Percentiles rank a stretch among this genome's conserved stretches.
phyloP scores from a whole-genome alignment of 2,797 vertebrate species.

The Betta splendens region DNA sequence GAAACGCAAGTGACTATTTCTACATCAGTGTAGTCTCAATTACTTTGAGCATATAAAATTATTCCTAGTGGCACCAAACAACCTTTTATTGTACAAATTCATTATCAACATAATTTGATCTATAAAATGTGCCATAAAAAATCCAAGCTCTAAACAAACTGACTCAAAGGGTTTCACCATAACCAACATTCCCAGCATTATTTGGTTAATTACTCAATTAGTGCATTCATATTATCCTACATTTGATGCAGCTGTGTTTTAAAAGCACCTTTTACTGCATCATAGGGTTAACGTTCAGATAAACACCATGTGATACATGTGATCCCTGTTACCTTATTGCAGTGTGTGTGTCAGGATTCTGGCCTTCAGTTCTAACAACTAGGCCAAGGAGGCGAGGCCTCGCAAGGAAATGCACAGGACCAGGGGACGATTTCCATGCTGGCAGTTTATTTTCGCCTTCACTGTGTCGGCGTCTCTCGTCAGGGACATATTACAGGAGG shows the following conservation, averaged over 20 bases:
- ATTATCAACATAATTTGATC: not conserved
- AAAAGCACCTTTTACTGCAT: not conserved
- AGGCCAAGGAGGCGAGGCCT: constrained; percentile 76
- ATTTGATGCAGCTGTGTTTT: not conserved
- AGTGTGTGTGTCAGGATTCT: not conserved
- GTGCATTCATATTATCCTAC: not conserved
- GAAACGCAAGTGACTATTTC: too few species aligned
- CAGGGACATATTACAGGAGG: constrained; percentile 78
- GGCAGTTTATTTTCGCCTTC: constrained; percentile 64
- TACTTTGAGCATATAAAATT: too few species aligned
- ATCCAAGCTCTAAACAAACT: too few species aligned
- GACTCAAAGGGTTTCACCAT: not conserved
- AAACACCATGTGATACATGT: not conserved
- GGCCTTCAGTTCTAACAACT: constrained; percentile 14
- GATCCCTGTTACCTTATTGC: not conserved
- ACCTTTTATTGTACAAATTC: not conserved
- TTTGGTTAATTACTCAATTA: not conserved
- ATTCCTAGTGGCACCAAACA: too few species aligned
- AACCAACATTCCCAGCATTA: not conserved
- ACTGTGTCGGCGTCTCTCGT: constrained; percentile 74
- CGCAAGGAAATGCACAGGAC: constrained; percentile 84
- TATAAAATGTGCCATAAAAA: constrained; percentile 3
- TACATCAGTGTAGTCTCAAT: too few species aligned
- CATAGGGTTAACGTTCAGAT: not conserved
- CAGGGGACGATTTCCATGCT: constrained; percentile 72